Evolutionary conservation across 2,797 vertebrate genomes (phyloP).

Genomic region (Enteromius argenteus): DNA sequence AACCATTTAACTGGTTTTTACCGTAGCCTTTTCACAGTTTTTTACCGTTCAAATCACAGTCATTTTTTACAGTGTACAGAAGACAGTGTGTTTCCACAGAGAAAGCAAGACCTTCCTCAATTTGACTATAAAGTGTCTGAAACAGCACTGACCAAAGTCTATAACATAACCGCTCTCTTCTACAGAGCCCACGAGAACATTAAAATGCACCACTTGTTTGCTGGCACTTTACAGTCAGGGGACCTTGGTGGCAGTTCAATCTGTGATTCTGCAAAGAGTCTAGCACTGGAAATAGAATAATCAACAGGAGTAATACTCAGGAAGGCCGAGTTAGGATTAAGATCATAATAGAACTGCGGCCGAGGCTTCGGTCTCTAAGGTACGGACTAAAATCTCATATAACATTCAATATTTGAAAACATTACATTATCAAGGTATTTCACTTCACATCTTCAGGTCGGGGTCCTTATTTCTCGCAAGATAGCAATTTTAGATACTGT

Average conservation of each 20-base stretch:
- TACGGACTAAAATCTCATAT: conserved; percentile 12
- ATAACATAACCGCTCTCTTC: conserved; percentile 5
- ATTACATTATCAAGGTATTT: conserved; percentile 41
- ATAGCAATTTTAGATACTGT: conserved; percentile 33
- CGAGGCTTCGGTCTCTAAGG: conserved; percentile 19
- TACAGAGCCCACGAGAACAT: not conserved
- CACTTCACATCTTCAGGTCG: not conserved
- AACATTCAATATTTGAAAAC: conserved; percentile 29
- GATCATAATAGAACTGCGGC: conserved; percentile 39
- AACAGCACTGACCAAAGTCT: conserved; percentile 13
- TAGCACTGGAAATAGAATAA: conserved; percentile 39
- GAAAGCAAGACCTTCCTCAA: conserved; percentile 47
- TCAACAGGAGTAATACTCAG: conserved; percentile 19
- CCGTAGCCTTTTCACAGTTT: too few relatives aligned
- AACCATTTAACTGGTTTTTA: too few relatives aligned
- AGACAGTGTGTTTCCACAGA: conserved; percentile 56
- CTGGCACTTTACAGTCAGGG: conserved; percentile 43
- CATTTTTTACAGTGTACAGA: conserved; percentile 6
- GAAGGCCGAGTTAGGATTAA: conserved; percentile 38
- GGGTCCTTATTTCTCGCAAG: conserved; percentile 19
- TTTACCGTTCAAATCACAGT: too few relatives aligned
- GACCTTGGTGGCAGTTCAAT: conserved; percentile 23
- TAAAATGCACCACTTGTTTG: conserved; percentile 42
- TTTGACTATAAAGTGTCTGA: not conserved
- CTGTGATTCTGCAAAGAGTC: conserved; percentile 30